Evolutionary conservation across 2,888 invertebrate genomes (phyloP), one percentile per base, ranked within the genome.

Genomic region (Pimpla rufipes): DNA sequence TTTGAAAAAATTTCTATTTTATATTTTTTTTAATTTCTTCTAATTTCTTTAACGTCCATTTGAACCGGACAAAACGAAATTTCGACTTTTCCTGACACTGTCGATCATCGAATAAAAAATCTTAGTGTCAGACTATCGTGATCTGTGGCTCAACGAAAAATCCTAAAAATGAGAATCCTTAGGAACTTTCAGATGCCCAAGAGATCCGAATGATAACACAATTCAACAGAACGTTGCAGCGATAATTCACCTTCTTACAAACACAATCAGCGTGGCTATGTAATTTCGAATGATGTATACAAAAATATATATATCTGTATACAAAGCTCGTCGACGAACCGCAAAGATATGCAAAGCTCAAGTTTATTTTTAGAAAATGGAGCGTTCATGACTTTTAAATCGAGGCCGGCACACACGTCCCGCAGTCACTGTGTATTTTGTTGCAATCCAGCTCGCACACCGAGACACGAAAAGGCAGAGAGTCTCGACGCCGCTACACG

Each of bases 371-470:
- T 85, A 82, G 85, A 78, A 83, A 82, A 68, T 83, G 64, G 87
- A 86, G 75, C 86, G 83, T 86, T 74, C 85, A 86, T 86, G 76
- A 78, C 81, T 87, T 85, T 83, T 81, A 83, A 80, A 87, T 87
- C 81, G 86, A 86, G 88, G 88, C 84, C 87, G 82, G 18, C 55
- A 59, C 59, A 75, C 80, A 37, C 52, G 80, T 76, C 55, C 71
- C 16, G 68, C 66, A 71, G 18, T 42, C 35, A 8, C 21, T 64
- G 66, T 64, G 66, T 64, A 40, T 70, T 79, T 18, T 66, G 70
- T 57, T 45, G 40, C 16, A 29, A 59, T 37, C 16, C n/a, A 47
- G 35, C 52, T 16, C 62, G 23, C 52, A 13, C 50, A 59, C 73
- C 18, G 47, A 35, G 29, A 64, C 47, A 50, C 40, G n/a, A 50